A percentile compares a stretch with the other conserved stretches of the same genome.
These are phyloP conservation scores for Lacanobia oleracea DNA, from an alignment of 2,888 invertebrate genomes.

Conservation along the genomic window DNA sequence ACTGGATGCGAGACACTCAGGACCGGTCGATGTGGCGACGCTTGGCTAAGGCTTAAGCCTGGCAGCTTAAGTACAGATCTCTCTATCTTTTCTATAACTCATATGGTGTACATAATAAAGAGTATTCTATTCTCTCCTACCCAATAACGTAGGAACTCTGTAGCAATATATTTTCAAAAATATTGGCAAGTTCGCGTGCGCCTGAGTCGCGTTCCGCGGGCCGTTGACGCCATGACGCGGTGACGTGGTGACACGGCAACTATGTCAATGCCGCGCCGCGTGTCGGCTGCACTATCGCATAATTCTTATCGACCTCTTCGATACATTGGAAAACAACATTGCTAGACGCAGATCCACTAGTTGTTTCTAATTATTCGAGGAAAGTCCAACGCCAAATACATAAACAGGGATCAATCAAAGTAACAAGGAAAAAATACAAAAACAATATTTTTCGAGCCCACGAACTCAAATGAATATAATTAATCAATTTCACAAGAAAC, in stretches of 20 bases:
- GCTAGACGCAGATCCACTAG: constrained; percentile 45
- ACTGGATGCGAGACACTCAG: no score
- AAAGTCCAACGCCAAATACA: background rate
- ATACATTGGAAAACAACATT: constrained; percentile 80
- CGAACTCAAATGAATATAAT: background rate
- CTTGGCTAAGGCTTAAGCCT: no score
- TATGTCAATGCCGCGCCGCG: constrained; percentile 87
- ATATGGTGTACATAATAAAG: no score
- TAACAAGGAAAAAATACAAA: background rate
- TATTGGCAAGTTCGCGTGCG: constrained; percentile 66
- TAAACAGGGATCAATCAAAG: constrained; percentile 9
- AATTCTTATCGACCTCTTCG: constrained; percentile 86
- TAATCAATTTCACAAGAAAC: background rate
- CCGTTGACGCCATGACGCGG: constrained; percentile 77
- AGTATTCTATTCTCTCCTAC: no score
- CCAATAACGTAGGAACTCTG: background rate
- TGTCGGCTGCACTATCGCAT: constrained; percentile 80
- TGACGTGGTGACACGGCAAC: constrained; percentile 80
- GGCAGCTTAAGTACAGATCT: background rate
- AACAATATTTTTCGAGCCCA: background rate
- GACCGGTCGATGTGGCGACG: no score
- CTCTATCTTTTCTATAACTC: no score
- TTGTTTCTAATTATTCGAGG: constrained; percentile 6
- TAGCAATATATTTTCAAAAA: constrained; percentile 46
- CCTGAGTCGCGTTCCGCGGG: constrained; percentile 67